These are phyloP conservation scores for Venustoraphidia nigricollis DNA, from an alignment of 2,888 invertebrate genomes.

Conservation along the genomic window DNA sequence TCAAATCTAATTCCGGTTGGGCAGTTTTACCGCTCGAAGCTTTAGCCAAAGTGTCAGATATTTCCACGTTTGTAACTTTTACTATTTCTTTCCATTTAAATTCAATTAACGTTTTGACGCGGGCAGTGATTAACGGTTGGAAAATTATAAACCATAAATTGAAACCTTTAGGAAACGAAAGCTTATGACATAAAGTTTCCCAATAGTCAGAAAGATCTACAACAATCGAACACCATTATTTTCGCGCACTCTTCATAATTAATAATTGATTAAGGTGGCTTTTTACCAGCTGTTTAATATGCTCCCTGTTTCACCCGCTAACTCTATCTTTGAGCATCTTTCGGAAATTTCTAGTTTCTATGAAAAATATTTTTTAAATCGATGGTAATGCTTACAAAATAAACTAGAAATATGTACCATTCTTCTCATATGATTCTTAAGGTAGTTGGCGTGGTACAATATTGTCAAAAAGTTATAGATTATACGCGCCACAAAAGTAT, in stretches of 20 bases:
- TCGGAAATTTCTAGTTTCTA: too few species aligned
- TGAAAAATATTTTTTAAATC: too few species aligned
- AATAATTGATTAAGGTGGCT: too few species aligned
- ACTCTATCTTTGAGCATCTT: too few species aligned
- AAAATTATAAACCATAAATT: conserved; percentile 61
- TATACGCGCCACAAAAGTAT: too few species aligned
- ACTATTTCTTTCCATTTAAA: conserved; percentile 24
- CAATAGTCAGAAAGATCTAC: conserved; percentile 46
- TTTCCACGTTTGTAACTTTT: conserved; percentile 27
- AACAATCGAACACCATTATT: conserved; percentile 12
- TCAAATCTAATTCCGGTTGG: conserved; percentile 44
- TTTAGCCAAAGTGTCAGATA: conserved; percentile 28
- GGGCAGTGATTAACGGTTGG: conserved; percentile 53
- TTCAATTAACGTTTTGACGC: conserved; percentile 45
- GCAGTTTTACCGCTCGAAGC: conserved; percentile 26
- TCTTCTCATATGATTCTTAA: too few species aligned
- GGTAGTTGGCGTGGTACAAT: too few species aligned
- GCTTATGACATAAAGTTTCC: conserved; percentile 40
- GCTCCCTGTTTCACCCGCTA: too few species aligned
- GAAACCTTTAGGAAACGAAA: conserved; percentile 36
- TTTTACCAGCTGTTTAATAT: too few species aligned
- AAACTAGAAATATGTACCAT: too few species aligned
- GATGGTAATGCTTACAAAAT: too few species aligned
- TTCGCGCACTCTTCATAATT: conserved; percentile 2
- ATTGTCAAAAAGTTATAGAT: too few species aligned